phyloP scores from a whole-genome alignment of 2,113 vertebrate genomes.

The Lagenorhynchus albirostris region DNA sequence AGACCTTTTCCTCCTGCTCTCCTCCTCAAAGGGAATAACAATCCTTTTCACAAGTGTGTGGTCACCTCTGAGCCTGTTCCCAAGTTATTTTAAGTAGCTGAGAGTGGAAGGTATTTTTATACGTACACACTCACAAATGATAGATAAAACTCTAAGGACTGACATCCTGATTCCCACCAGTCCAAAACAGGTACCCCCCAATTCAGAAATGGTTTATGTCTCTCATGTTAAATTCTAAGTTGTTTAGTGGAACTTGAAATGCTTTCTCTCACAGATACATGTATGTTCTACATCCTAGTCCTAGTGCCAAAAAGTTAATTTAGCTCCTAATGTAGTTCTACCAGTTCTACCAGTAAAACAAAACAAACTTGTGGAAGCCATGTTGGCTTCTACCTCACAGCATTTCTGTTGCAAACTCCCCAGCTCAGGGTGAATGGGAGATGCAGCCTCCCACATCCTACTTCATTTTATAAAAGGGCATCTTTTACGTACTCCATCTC shows the following conservation, averaged over 20 bases:
- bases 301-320: background rate
- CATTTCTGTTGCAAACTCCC: background rate
- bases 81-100: background rate
- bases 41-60: background rate
- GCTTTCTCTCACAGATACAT: background rate
- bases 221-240: background rate
- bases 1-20: background rate
- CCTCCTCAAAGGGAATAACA: background rate
- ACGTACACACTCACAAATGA: background rate
- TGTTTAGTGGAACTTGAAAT: background rate
- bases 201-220: background rate
- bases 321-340: background rate
- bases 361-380: background rate
- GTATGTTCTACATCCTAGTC: background rate
- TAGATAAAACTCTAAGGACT: background rate
- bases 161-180: background rate
- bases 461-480: background rate
- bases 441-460: background rate
- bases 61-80: background rate
- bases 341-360: background rate
- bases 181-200: background rate
- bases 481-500: background rate
- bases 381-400: background rate
- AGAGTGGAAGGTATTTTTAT: background rate
- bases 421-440: background rate